phyloP scores from a whole-genome alignment of 2,888 invertebrate species.

The Sclerodermus sp. region DNA sequence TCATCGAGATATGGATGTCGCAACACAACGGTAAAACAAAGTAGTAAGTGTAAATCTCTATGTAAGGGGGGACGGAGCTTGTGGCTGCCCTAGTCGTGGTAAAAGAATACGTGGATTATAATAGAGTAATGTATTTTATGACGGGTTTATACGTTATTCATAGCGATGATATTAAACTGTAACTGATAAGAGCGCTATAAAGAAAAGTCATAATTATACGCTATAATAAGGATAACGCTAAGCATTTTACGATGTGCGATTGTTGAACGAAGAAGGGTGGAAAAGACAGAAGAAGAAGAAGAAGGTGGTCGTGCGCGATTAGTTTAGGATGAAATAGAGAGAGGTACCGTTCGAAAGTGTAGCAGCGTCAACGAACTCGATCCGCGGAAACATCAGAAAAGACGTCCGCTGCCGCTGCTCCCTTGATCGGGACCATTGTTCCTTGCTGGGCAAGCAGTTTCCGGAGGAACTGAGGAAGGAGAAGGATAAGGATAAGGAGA shows the following conservation, averaged over 20 bases:
- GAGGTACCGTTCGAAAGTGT: no score
- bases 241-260: slow-evolving; percentile 11
- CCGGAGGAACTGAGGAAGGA: no score
- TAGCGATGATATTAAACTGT: slow-evolving; percentile 43
- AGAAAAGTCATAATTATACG: no score
- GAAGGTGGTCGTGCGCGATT: neutral
- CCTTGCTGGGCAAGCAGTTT: no score
- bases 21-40: neutral
- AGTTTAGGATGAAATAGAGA: no score
- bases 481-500: no score
- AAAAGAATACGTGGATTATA: slow-evolving; percentile 34
- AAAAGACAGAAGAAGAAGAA: neutral
- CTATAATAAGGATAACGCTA: slow-evolving; percentile 20
- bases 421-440: no score
- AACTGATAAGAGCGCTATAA: slow-evolving; percentile 25
- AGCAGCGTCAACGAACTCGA: no score
- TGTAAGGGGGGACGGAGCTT: no score
- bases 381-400: no score
- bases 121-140: slow-evolving; percentile 55
- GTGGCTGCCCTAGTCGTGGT: neutral
- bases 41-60: neutral
- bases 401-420: no score
- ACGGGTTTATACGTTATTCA: slow-evolving; percentile 53
- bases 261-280: neutral
- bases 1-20: neutral